Percentiles rank a stretch among this genome's conserved stretches.
Conservation (phyloP, 2,888 invertebrate genomes). For the Brenthis ino region DNA sequence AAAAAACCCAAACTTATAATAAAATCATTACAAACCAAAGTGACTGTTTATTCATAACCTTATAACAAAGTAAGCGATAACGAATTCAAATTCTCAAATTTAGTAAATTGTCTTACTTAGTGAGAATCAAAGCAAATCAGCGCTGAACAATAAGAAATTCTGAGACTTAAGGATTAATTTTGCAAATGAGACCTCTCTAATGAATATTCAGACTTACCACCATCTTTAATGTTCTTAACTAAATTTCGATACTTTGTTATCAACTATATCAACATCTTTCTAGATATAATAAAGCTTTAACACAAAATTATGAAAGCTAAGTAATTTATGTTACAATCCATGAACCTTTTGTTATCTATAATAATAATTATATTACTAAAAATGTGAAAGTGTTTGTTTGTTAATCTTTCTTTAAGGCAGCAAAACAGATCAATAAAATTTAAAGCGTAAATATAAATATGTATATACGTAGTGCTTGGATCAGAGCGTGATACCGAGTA, state of each 20-base stretch:
- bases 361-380: too few relatives aligned
- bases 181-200: slow-evolving; percentile 26
- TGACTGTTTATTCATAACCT: slow-evolving; percentile 28
- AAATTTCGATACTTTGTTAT: slow-evolving; percentile 6
- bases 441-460: too few relatives aligned
- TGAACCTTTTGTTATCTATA: not conserved
- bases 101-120: slow-evolving; percentile 18
- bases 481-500: too few relatives aligned
- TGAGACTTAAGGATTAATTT: slow-evolving; percentile 21
- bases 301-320: too few relatives aligned
- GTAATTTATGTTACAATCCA: not conserved
- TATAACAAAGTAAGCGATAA: slow-evolving; percentile 23
- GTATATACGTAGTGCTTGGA: too few relatives aligned
- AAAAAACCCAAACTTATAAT: slow-evolving; percentile 15
- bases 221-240: slow-evolving; percentile 15
- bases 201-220: slow-evolving; percentile 24
- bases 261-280: not conserved
- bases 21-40: slow-evolving; percentile 15
- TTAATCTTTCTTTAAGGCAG: too few relatives aligned
- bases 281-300: too few relatives aligned
- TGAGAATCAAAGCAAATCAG: slow-evolving; percentile 27
- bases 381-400: too few relatives aligned
- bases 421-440: too few relatives aligned
- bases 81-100: slow-evolving; percentile 22
- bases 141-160: slow-evolving; percentile 22